Percentiles rank a stretch among this genome's conserved stretches.
Evolutionary conservation across 2,888 invertebrate species (phyloP).

Genomic region (Hofmannophila pseudospretella): DNA sequence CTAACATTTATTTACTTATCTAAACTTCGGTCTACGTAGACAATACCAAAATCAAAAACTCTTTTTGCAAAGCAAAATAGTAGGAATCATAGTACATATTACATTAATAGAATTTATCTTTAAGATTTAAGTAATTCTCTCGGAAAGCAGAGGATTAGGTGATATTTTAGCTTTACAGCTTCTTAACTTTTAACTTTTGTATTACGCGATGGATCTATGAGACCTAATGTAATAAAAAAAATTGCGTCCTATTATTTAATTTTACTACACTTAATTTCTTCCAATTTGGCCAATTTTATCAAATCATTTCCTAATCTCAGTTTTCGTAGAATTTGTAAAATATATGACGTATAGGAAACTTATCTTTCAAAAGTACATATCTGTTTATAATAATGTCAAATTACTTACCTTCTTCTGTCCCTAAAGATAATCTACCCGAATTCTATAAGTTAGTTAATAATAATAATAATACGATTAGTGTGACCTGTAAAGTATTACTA

Average conservation of each 20-base stretch:
- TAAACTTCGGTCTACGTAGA: constrained; percentile 47
- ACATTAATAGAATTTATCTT: constrained; percentile 48
- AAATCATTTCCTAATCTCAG: not conserved
- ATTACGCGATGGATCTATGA: constrained; percentile 51
- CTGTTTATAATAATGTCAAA: constrained; percentile 55
- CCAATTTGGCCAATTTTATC: constrained; percentile 6
- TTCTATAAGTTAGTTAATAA: constrained; percentile 24
- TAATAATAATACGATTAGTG: constrained; percentile 25
- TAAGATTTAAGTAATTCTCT: constrained; percentile 55
- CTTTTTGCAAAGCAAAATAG: constrained; percentile 66
- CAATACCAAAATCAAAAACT: constrained; percentile 58
- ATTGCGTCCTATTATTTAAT: constrained; percentile 22
- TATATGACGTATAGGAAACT: constrained; percentile 9
- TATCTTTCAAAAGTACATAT: constrained; percentile 65
- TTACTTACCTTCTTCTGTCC: constrained; percentile 38
- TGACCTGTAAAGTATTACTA: constrained; percentile 62
- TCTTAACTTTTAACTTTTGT: constrained; percentile 52
- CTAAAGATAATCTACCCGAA: constrained; percentile 26
- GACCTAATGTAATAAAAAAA: constrained; percentile 38
- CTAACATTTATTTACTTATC: constrained; percentile 26
- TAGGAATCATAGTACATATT: constrained; percentile 23
- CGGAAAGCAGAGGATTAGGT: constrained; percentile 53
- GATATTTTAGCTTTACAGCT: constrained; percentile 76
- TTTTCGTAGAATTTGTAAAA: not conserved
- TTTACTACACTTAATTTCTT: constrained; percentile 6